Evolutionary conservation across 2,113 vertebrate species (phyloP), one percentile per base, ranked within the genome.

Genomic region (Leucopsar rothschildi): DNA sequence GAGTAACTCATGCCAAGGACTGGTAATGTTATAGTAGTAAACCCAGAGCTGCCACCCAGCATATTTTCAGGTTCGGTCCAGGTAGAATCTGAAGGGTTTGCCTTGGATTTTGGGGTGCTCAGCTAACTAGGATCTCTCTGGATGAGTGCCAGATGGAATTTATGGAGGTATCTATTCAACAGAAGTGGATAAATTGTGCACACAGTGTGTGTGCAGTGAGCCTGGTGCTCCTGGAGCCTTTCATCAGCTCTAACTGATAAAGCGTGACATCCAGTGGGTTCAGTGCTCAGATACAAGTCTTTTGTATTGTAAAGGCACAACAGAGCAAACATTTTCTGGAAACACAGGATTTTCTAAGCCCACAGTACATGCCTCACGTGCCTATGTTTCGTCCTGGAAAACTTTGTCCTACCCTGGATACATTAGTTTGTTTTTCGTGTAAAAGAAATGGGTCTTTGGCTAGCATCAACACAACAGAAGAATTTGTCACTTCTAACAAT

Each of bases 321-420:
- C 9, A 72, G 31, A 82, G 69, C 61, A 69, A 72, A 82, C 31
- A 15, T 82, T 68, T 96, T 53, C 70, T 85, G 61, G 61, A 91
- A 91, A 53, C 29, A 59, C 0, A 3, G 13, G 9, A 52, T 82
- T 94, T 93, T 77, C 78, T 88, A 90, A 93, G 17, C 20, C 24
- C 39, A 10, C 12, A 84, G 23, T 55, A 70, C 19, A 7, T 59
- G 47, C 21, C 8, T 11, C 7, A 27, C 0, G 0, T 81, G 33
- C 24, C 21, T 75, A 0, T 22, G 11, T 47, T 86, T 78, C 56
- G 49, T 93, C 33, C 64, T 77, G 76, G 31, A 73, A 77, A 86
- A 45, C 15, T 45, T 75, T 37, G 22, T 12, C 80, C 65, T 90
- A 33, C 44, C 49, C 25, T 55, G 39, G 11, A 50, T 56, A 27